Base-by-base conservation (phyloP, 1,140 invertebrate species). In the Panulirus ornatus region DNA sequence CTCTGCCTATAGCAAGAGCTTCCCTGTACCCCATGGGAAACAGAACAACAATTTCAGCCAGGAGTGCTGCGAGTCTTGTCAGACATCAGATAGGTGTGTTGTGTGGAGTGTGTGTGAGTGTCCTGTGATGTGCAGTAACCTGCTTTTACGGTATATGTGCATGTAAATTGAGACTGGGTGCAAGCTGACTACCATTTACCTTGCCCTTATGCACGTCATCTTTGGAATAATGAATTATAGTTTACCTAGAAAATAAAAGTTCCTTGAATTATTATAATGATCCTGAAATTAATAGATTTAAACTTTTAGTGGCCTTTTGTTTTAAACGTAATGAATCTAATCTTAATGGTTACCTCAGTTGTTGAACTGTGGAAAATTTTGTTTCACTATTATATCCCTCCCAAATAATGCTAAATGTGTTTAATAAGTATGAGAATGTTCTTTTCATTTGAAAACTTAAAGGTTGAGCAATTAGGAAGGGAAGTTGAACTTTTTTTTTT, bases 1-100 rank as follows among this genome's bases (percentile, higher is more conserved):
- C 85, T 88, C 85, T 70, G 76, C 75, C 42, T 66, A 79, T 81
- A 88, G 73, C 76, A 88, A 88, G 76, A 79, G 85, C 58, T 79
- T 79, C 85, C 85, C 85, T 36, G 47, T 70, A 42, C 76, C 76
- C 16, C 76, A 47, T 27, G 85, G 63, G 44, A 78, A 87, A 73
- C 36, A 58, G 54, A 88, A 79, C 75, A 79, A 88, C 54, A 88
- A 79, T 66, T 22, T 27, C 44, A 79, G 75, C 82, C 82, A 84
- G 54, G 27, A 76, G 44, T 47, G 47, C 71, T 86, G 84, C 47
- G 70, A 86, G 36, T 86, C 73, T 51, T 86, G 71, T 58, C 71
- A 86, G 84, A 40, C 84, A 40, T 36, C 40, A 51, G 47, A 86
- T 54, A 86, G 44, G 47, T 86, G 84, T 84, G 58, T 66, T 66